Conservation (phyloP, 2,888 invertebrate genomes). For the Tortricodes alternella region DNA sequence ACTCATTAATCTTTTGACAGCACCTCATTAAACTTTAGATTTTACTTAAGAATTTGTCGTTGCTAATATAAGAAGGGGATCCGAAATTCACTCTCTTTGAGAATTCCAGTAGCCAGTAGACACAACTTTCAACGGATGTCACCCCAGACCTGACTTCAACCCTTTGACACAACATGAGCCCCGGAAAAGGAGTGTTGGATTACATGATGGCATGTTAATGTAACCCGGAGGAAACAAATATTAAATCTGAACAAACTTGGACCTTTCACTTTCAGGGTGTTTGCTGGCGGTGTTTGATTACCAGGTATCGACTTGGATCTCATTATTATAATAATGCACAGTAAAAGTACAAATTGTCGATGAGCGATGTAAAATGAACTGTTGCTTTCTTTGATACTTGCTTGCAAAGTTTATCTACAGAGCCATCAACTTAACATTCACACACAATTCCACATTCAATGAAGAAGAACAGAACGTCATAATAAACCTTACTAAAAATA, state of each 20-base stretch:
- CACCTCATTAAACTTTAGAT: neutral
- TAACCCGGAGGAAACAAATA: slow-evolving; percentile 63
- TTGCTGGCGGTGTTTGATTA: slow-evolving; percentile 15
- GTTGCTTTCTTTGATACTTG: no score
- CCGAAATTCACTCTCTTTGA: neutral
- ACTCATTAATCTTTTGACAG: no score
- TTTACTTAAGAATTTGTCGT: neutral
- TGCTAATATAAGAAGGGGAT: neutral
- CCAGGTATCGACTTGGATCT: neutral
- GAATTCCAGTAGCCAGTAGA: slow-evolving; percentile 60
- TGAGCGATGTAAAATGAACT: no score
- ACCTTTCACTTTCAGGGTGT: slow-evolving; percentile 49
- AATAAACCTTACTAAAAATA: no score
- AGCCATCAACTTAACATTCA: no score
- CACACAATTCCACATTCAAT: no score
- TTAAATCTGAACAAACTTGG: slow-evolving; percentile 43
- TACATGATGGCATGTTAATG: slow-evolving; percentile 55
- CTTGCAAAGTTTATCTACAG: no score
- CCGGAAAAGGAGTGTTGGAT: slow-evolving; percentile 70
- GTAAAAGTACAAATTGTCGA: no score
- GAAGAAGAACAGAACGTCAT: no score
- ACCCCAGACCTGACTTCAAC: slow-evolving; percentile 63
- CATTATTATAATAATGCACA: no score
- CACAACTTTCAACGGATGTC: slow-evolving; percentile 72
- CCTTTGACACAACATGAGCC: slow-evolving; percentile 46